Conservation (phyloP, 2,888 invertebrate species). For the Pegoplata infirma region DNA sequence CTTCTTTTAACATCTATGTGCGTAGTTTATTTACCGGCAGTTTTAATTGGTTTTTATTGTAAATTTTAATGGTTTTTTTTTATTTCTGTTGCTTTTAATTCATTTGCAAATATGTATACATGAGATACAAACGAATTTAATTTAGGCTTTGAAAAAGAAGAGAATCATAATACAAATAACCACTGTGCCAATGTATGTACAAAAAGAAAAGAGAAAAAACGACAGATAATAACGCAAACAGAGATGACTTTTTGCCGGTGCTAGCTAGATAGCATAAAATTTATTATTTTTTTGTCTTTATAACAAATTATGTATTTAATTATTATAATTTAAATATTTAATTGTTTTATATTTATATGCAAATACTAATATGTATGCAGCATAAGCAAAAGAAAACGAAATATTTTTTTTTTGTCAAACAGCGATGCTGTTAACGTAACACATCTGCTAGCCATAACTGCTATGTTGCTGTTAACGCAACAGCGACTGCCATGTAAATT, state of each 20-base stretch:
- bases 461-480: no score
- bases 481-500: no score
- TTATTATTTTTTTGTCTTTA: no score
- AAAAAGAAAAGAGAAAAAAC: background rate
- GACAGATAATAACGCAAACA: background rate
- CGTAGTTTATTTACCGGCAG: conserved; percentile 20
- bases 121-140: background rate
- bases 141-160: background rate
- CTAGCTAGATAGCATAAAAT: no score
- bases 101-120: conserved; percentile 2
- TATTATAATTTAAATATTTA: no score
- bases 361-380: no score
- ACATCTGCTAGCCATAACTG: no score
- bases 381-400: no score
- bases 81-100: background rate
- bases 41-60: conserved; percentile 19
- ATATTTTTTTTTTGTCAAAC: no score
- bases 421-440: no score
- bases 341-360: no score
- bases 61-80: background rate
- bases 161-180: background rate
- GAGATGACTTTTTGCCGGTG: background rate
- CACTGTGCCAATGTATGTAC: background rate
- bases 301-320: no score
- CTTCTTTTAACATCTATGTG: background rate